A percentile compares a stretch with the other conserved stretches of the same genome.
phyloP scores from a whole-genome alignment of 2,888 invertebrate genomes.

The Drosophila demipolita region DNA sequence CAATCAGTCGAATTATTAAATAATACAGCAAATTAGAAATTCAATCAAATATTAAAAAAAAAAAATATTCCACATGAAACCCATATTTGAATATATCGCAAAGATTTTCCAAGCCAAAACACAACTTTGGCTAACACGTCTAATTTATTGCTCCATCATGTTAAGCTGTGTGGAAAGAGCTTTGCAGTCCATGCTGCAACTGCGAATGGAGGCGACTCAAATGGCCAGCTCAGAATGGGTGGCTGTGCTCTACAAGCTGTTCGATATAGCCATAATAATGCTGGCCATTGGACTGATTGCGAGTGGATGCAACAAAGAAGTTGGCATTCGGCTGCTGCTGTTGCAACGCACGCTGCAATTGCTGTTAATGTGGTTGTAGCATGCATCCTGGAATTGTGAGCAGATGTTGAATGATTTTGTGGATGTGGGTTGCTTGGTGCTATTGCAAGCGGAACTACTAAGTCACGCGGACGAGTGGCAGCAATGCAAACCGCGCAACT shows the following conservation, averaged over 20 bases:
- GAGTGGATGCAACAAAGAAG: not conserved
- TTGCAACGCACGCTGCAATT: slow-evolving; percentile 26
- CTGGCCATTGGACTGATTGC: slow-evolving; percentile 16
- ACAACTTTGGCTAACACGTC: not conserved
- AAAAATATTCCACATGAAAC: not conserved
- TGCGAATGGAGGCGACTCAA: slow-evolving; percentile 1
- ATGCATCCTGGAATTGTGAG: slow-evolving; percentile 6
- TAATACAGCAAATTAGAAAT: not conserved
- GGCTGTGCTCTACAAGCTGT: slow-evolving; percentile 7
- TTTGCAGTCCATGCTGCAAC: not conserved
- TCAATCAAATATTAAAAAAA: not conserved
- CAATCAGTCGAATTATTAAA: not conserved
- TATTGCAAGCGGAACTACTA: slow-evolving; percentile 30
- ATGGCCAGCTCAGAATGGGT: not conserved
- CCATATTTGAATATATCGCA: not conserved
- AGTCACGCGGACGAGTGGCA: slow-evolving; percentile 6
- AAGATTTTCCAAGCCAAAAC: too few species aligned
- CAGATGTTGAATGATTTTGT: slow-evolving; percentile 26
- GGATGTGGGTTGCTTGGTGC: slow-evolving; percentile 40
- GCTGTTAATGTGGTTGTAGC: slow-evolving; percentile 5
- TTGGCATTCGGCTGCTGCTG: slow-evolving; percentile 34
- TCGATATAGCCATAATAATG: slow-evolving; percentile 11
- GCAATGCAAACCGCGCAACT: not conserved
- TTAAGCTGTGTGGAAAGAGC: slow-evolving; percentile 16
- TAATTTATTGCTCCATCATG: slow-evolving; percentile 8